phyloP scores from a whole-genome alignment of 2,113 vertebrate genomes.

The Barbus barbus region DNA sequence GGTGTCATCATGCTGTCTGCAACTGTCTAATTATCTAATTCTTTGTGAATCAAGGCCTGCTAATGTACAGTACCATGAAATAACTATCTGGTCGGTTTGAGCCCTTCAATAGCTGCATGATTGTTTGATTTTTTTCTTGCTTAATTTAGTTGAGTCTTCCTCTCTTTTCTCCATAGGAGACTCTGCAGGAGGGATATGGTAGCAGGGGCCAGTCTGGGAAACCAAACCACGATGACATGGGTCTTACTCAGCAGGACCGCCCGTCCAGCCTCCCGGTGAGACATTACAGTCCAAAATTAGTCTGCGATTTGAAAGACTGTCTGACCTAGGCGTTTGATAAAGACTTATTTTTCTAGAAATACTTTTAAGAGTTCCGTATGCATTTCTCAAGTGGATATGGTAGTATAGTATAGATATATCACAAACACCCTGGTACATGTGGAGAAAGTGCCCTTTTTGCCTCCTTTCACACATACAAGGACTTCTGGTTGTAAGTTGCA shows the following conservation, averaged over 20 bases:
- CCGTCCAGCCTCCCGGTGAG: constrained; percentile 94
- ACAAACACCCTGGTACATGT: too few species aligned
- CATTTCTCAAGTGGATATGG: background rate
- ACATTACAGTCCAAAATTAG: constrained; percentile 21
- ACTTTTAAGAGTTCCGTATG: background rate
- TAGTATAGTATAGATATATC: background rate
- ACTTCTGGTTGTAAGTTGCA: background rate
- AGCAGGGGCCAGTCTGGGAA: constrained; percentile 88
- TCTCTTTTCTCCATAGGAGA: constrained; percentile 75
- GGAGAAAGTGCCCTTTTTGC: background rate
- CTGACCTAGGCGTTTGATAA: background rate
- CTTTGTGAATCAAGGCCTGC: constrained; percentile 3
- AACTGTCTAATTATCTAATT: constrained; percentile 16
- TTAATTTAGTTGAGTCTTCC: background rate
- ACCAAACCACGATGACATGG: constrained; percentile 89
- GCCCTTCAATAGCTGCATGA: background rate
- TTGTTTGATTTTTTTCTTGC: too few species aligned
- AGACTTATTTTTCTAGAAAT: background rate
- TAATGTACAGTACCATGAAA: background rate
- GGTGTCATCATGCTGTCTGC: background rate
- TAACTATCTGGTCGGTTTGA: background rate
- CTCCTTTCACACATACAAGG: background rate
- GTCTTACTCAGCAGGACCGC: constrained; percentile 89
- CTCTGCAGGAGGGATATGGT: constrained; percentile 89
- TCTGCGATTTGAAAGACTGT: background rate